Conservation (phyloP, 2,888 invertebrate species). For the Lottia gigantea region DNA sequence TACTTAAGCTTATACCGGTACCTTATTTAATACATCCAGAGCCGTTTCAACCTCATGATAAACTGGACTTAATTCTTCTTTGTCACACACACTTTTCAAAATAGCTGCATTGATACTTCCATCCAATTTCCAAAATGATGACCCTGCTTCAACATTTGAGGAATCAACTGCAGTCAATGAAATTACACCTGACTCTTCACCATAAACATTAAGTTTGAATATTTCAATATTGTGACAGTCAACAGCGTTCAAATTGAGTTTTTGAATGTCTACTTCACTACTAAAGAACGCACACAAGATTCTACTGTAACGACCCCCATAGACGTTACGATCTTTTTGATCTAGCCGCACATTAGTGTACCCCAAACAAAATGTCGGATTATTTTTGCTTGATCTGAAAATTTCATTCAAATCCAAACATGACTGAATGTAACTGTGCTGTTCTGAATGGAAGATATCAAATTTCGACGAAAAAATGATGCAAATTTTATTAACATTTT, state of each 20-base stretch:
- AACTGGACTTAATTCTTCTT: constrained; percentile 35
- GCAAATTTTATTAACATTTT: neutral
- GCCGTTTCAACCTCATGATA: constrained; percentile 33
- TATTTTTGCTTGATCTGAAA: neutral
- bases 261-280: too few relatives aligned
- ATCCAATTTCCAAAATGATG: neutral
- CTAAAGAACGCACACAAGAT: neutral
- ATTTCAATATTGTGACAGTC: neutral
- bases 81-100: constrained; percentile 32
- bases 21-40: constrained; percentile 33
- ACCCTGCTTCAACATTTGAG: neutral
- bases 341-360: neutral
- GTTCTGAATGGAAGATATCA: neutral
- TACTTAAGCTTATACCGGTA: constrained; percentile 16
- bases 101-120: neutral
- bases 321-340: neutral
- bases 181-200: constrained; percentile 10
- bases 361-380: neutral
- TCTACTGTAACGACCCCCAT: neutral
- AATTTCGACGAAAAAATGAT: neutral
- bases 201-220: neutral
- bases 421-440: constrained; percentile 7
- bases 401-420: constrained; percentile 3
- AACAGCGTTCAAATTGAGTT: too few relatives aligned
- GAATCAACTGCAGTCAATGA: neutral